Percentiles rank a stretch among this genome's conserved stretches.
These are phyloP conservation scores for Lathamus discolor DNA, from an alignment of 2,113 vertebrate species.

Conservation along the genomic window DNA sequence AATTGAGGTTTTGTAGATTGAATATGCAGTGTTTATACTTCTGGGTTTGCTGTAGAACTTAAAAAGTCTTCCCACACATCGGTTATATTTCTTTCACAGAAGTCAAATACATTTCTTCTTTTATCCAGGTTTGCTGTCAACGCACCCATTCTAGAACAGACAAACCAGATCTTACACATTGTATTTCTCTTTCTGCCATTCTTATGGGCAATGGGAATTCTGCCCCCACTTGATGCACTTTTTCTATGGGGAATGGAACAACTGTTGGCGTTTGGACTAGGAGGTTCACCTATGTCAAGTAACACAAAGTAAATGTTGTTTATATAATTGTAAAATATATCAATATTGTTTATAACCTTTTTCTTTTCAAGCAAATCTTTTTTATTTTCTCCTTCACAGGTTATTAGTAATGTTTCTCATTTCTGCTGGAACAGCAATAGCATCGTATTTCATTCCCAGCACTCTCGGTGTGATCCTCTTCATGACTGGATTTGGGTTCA, in stretches of 20 bases:
- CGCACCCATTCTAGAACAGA: constrained; percentile 82
- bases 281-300: constrained; percentile 93
- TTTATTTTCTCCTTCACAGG: constrained; percentile 76
- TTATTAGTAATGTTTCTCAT: constrained; percentile 89
- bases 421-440: constrained; percentile 82
- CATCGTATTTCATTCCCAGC: constrained; percentile 91
- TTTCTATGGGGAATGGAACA: constrained; percentile 96
- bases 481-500: constrained; percentile 89
- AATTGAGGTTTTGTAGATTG: neutral
- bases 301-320: constrained; percentile 83
- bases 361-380: constrained; percentile 63
- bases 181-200: constrained; percentile 91
- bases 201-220: constrained; percentile 90
- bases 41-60: neutral
- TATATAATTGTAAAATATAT: neutral
- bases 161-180: constrained; percentile 91
- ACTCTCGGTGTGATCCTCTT: constrained; percentile 89
- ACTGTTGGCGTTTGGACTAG: constrained; percentile 88
- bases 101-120: constrained; percentile 57
- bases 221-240: constrained; percentile 92
- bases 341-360: constrained; percentile 1
- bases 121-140: constrained; percentile 81
- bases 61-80: neutral
- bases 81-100: neutral
- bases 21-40: neutral